Percentiles rank a stretch among this genome's conserved stretches.
phyloP scores from a whole-genome alignment of 2,797 vertebrate genomes.

The Synaphobranchus kaupii region DNA sequence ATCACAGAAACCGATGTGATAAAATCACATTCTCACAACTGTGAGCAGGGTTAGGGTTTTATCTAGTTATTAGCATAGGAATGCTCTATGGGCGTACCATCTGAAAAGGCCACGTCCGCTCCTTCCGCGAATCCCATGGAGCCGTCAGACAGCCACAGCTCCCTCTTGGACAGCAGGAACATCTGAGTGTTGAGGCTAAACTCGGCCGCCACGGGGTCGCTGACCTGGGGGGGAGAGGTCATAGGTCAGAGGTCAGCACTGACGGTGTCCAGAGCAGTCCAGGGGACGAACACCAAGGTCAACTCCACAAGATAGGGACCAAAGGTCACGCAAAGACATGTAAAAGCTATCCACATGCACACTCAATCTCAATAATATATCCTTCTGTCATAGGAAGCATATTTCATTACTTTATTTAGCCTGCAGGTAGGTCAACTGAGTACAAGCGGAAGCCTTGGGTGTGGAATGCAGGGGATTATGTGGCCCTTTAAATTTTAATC shows the following conservation, averaged over 20 bases:
- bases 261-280: background rate
- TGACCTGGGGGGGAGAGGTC: constrained; percentile 67
- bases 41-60: too few relatives aligned
- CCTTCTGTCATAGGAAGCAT: background rate
- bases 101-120: constrained; percentile 77
- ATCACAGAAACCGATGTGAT: background rate
- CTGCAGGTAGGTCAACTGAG: background rate
- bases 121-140: constrained; percentile 84
- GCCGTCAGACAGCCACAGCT: constrained; percentile 82
- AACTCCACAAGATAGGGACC: background rate
- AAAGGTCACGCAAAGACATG: background rate
- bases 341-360: background rate
- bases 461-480: background rate
- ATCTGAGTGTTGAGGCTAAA: constrained; percentile 86
- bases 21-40: too few relatives aligned
- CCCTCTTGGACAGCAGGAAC: constrained; percentile 81
- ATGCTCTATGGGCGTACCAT: constrained; percentile 63
- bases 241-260: background rate
- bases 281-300: background rate
- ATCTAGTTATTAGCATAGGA: too few relatives aligned
- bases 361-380: background rate
- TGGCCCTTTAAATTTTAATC: background rate
- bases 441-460: background rate
- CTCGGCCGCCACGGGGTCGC: constrained; percentile 82
- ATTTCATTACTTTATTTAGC: background rate